Evolutionary conservation across 1,140 invertebrate genomes (phyloP).

Genomic region (Pentalonia nigronervosa): DNA sequence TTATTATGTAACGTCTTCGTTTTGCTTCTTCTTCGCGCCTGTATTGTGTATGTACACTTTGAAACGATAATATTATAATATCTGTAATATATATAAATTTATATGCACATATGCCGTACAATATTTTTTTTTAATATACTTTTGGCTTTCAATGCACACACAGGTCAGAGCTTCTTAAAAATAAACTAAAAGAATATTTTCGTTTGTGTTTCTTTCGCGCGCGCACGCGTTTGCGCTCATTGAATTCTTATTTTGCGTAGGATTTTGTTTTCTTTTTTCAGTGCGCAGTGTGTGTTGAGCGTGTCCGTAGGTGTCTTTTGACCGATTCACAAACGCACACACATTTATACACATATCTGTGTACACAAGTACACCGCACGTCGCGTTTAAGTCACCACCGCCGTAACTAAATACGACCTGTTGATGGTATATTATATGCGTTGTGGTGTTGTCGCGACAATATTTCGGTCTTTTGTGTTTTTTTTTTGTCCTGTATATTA

Average conservation of each 20-base stretch:
- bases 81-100: not conserved
- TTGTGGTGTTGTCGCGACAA: conserved; percentile 34
- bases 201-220: too few relatives aligned
- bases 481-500: not conserved
- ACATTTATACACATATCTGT: not conserved
- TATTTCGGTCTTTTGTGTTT: conserved; percentile 39
- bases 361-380: not conserved
- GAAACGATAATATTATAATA: not conserved
- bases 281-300: not conserved
- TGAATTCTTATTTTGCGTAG: conserved; percentile 43
- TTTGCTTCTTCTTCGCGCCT: not conserved
- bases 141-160: not conserved
- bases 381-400: conserved; percentile 33
- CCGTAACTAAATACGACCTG: not conserved
- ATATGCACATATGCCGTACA: not conserved
- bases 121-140: not conserved
- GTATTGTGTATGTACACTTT: not conserved
- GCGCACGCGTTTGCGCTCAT: not conserved
- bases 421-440: not conserved
- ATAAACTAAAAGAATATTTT: conserved; percentile 22
- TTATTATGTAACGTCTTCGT: conserved; percentile 12
- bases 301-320: conserved; percentile 22
- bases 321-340: not conserved
- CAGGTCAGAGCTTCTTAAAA: not conserved
- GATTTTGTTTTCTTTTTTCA: conserved; percentile 20